Percentiles rank a stretch among this genome's conserved stretches.
phyloP scores from a whole-genome alignment of 64 coral and sea anemone species.

The Montipora foliosa region DNA sequence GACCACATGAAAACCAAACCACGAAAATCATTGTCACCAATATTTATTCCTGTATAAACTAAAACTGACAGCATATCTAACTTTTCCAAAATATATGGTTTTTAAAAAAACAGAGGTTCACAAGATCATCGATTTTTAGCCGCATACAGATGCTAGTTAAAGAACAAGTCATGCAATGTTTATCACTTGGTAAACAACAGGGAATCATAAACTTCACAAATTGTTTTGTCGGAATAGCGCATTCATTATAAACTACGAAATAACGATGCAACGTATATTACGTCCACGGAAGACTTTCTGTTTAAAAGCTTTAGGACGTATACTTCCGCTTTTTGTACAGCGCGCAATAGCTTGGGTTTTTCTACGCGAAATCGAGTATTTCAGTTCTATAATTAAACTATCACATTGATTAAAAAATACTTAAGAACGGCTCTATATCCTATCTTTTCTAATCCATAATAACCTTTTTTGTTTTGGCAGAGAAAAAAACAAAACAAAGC shows the following conservation, averaged over 20 bases:
- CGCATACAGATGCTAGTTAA: neutral
- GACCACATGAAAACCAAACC: neutral
- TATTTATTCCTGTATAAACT: neutral
- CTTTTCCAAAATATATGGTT: neutral
- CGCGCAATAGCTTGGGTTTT: too few relatives aligned
- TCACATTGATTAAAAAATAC: too few relatives aligned
- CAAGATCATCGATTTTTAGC: neutral
- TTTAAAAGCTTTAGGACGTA: neutral
- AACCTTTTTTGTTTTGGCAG: neutral
- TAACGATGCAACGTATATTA: neutral
- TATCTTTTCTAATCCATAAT: neutral
- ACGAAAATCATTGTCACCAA: too few relatives aligned
- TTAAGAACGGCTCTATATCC: neutral
- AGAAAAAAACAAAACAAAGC: conserved; percentile 1
- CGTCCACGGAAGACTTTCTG: neutral
- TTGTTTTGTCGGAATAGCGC: neutral
- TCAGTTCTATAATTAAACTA: too few relatives aligned
- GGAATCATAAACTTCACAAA: neutral
- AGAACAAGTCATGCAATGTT: neutral
- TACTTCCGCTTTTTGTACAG: too few relatives aligned
- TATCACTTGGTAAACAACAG: neutral
- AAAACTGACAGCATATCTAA: neutral
- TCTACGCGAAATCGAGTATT: too few relatives aligned
- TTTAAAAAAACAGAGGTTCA: too few relatives aligned
- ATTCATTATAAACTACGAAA: neutral